Conservation (phyloP, 2,888 invertebrate species). For the Muscina levida region DNA sequence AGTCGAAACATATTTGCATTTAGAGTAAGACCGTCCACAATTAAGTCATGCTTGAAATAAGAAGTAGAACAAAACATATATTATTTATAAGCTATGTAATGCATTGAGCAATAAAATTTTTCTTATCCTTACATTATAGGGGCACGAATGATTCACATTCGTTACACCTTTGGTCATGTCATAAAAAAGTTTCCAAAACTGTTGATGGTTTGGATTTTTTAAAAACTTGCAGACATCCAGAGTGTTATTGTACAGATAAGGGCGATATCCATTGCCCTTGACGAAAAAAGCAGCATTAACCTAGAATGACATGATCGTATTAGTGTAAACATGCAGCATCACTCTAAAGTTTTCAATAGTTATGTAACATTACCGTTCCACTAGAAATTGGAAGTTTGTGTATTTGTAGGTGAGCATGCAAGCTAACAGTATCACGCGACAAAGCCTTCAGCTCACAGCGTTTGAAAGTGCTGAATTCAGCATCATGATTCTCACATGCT, state of each 20-base stretch:
- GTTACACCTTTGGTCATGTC: background rate
- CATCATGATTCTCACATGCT: background rate
- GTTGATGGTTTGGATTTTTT: background rate
- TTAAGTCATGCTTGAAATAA: constrained; percentile 3
- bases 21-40: background rate
- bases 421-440: background rate
- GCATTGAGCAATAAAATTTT: background rate
- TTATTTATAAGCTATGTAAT: too few species aligned
- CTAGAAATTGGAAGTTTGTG: background rate
- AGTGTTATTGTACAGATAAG: background rate
- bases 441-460: background rate
- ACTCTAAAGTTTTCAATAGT: too few species aligned
- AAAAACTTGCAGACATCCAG: background rate
- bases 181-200: constrained; percentile 5
- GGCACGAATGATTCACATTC: background rate
- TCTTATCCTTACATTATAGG: background rate
- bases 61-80: background rate
- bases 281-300: background rate
- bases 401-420: background rate
- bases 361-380: background rate
- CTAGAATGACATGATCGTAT: background rate
- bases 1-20: background rate
- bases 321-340: background rate
- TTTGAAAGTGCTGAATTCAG: background rate
- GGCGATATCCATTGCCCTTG: background rate